Percentiles rank a stretch among this genome's conserved stretches.
These are phyloP conservation scores for Elmis aenea DNA, from an alignment of 2,888 invertebrate genomes.

Conservation along the genomic window DNA sequence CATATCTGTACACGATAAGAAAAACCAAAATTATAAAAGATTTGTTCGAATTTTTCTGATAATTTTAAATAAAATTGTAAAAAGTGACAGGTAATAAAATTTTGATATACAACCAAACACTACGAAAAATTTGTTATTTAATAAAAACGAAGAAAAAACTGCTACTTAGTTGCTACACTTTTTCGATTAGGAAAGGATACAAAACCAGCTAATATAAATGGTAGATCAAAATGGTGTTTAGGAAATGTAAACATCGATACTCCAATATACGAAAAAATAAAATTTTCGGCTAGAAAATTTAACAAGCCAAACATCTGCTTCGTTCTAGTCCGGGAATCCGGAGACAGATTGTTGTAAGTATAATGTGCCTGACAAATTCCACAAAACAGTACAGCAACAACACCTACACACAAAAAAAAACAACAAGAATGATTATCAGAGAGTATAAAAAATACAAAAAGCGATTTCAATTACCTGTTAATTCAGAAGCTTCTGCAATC, in stretches of 20 bases:
- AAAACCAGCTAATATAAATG: conserved; percentile 89
- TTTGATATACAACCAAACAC: no score
- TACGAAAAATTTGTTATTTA: no score
- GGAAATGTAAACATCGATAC: conserved; percentile 98
- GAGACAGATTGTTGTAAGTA: conserved; percentile 92
- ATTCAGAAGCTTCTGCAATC: conserved; percentile 90
- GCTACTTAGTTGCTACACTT: no score
- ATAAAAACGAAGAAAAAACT: no score
- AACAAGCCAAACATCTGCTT: conserved; percentile 90
- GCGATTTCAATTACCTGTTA: conserved; percentile 68
- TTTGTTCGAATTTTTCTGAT: no score
- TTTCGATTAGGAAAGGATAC: conserved; percentile 74
- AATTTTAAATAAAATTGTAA: no score
- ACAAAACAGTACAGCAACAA: conserved; percentile 96
- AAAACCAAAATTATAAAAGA: no score
- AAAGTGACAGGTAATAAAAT: no score
- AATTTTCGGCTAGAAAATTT: conserved; percentile 96
- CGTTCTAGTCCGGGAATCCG: conserved; percentile 79
- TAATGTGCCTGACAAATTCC: conserved; percentile 99
- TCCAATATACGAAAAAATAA: conserved; percentile 97
- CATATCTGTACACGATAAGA: conserved; percentile 84
- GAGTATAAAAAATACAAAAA: conserved; percentile 2
- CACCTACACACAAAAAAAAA: conserved; percentile 53
- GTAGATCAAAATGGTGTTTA: conserved; percentile 87
- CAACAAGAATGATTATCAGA: background rate